Evolutionary conservation across 1,140 invertebrate genomes (phyloP).

Genomic region (Teleogryllus occipitalis): DNA sequence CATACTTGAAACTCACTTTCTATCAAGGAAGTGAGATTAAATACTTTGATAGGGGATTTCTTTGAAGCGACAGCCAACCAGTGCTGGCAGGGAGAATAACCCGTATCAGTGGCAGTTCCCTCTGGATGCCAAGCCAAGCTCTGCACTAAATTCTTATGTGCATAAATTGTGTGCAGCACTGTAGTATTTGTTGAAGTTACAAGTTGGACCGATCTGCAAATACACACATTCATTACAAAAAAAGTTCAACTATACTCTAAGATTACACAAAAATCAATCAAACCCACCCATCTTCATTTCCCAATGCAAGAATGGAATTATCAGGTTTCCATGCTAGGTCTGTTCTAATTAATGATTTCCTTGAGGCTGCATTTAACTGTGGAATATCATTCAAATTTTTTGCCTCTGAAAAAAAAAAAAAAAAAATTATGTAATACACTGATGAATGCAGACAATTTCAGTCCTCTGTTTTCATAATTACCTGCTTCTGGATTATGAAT

Average conservation of each 20-base stretch:
- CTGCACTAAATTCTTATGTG: conserved; percentile 51
- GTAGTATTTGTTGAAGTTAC: conserved; percentile 28
- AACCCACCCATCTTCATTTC: conserved; percentile 49
- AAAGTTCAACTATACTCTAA: neutral
- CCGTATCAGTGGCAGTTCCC: conserved; percentile 45
- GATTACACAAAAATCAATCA: neutral
- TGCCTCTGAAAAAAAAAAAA: conserved; percentile 22
- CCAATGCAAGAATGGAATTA: conserved; percentile 46
- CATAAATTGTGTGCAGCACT: conserved; percentile 33
- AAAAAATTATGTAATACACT: neutral
- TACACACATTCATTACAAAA: neutral
- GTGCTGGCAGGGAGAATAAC: conserved; percentile 46
- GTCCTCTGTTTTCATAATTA: conserved; percentile 5
- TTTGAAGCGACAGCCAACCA: conserved; percentile 55
- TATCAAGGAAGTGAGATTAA: conserved; percentile 37
- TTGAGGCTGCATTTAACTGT: neutral
- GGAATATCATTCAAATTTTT: conserved; percentile 19
- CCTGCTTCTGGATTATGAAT: conserved; percentile 25
- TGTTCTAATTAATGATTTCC: conserved; percentile 28
- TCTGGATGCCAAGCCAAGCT: conserved; percentile 61
- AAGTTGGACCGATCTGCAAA: conserved; percentile 27
- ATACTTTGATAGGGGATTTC: conserved; percentile 44
- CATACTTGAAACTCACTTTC: conserved; percentile 6
- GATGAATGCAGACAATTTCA: neutral
- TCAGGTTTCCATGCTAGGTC: conserved; percentile 57